Percentiles rank a stretch among this genome's conserved stretches.
Evolutionary conservation across 1,140 invertebrate genomes (phyloP).

Genomic region (Leptinotarsa undecemlineata): DNA sequence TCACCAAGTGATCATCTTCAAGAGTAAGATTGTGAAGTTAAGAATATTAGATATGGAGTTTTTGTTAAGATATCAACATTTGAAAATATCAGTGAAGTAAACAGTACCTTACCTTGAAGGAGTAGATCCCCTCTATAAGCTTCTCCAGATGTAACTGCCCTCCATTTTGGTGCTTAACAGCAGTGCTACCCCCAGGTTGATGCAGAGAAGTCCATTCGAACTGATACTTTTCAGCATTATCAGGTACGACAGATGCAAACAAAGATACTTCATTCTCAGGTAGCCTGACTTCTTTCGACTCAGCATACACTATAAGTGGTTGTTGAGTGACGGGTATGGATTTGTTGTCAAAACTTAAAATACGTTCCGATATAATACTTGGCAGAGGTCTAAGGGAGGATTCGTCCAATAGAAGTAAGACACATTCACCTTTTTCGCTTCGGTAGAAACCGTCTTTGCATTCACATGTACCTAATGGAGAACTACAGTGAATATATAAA

Average conservation of each 20-base stretch:
- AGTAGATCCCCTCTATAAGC: conserved; percentile 83
- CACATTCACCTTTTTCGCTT: conserved; percentile 58
- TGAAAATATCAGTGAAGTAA: no score
- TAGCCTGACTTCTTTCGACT: conserved; percentile 72
- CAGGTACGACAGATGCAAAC: conserved; percentile 78
- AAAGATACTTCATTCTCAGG: conserved; percentile 78
- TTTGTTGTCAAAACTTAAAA: conserved; percentile 49
- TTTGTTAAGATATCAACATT: no score
- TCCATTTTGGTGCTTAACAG: conserved; percentile 85
- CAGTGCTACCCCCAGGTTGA: conserved; percentile 79
- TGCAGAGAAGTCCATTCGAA: conserved; percentile 87
- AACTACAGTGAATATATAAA: no score
- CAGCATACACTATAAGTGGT: conserved; percentile 76
- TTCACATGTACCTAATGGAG: conserved; percentile 64
- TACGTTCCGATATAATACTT: conserved; percentile 51
- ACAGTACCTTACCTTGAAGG: conserved; percentile 74
- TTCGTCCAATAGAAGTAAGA: conserved; percentile 42
- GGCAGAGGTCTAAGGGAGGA: conserved; percentile 39
- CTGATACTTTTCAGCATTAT: conserved; percentile 70
- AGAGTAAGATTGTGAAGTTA: no score
- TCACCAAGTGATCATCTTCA: no score
- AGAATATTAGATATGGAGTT: no score
- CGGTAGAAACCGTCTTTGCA: conserved; percentile 65
- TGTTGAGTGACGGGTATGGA: conserved; percentile 57
- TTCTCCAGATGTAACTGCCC: conserved; percentile 75